A percentile compares a stretch with the other conserved stretches of the same genome.
Conservation (phyloP, 2,797 vertebrate genomes). For the Bovichtus variegatus region DNA sequence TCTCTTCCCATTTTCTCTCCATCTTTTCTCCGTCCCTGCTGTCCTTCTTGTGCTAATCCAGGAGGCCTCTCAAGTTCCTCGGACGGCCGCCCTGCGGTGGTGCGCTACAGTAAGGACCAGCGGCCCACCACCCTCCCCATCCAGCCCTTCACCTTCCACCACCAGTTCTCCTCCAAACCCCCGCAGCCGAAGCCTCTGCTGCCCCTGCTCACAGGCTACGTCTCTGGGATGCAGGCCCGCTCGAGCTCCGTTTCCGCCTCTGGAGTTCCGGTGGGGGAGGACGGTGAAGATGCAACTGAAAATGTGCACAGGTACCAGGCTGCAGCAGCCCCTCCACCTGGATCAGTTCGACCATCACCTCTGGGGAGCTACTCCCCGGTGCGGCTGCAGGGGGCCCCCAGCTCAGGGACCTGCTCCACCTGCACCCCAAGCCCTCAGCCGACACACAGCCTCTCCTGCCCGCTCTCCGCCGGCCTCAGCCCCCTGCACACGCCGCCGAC, state of each 20-base stretch:
- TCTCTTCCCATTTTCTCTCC: background rate
- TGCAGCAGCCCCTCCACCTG: conserved; percentile 74
- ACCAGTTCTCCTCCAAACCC: conserved; percentile 89
- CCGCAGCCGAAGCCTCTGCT: conserved; percentile 87
- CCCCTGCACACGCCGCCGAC: conserved; percentile 74
- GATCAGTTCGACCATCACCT: conserved; percentile 91
- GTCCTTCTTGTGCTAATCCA: conserved; percentile 43
- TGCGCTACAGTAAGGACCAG: conserved; percentile 97
- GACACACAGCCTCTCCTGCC: conserved; percentile 87
- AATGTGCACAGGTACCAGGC: conserved; percentile 34
- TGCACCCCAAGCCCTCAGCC: conserved; percentile 85
- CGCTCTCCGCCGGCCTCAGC: conserved; percentile 79
- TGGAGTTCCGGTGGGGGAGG: conserved; percentile 64
- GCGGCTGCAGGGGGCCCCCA: conserved; percentile 85
- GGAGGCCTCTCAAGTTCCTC: conserved; percentile 79
- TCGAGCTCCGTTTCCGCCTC: conserved; percentile 59
- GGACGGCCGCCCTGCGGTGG: conserved; percentile 85
- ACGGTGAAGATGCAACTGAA: conserved; percentile 63
- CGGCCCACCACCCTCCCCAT: conserved; percentile 96
- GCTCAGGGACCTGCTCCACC: conserved; percentile 88
- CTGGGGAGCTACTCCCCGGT: conserved; percentile 96
- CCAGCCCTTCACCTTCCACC: conserved; percentile 97
- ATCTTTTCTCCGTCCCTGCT: background rate
- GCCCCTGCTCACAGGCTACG: conserved; percentile 89
- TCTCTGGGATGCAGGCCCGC: conserved; percentile 88